A percentile compares a stretch with the other conserved stretches of the same genome.
Conservation (phyloP, 2,888 invertebrate species). For the Elysia crispata region DNA sequence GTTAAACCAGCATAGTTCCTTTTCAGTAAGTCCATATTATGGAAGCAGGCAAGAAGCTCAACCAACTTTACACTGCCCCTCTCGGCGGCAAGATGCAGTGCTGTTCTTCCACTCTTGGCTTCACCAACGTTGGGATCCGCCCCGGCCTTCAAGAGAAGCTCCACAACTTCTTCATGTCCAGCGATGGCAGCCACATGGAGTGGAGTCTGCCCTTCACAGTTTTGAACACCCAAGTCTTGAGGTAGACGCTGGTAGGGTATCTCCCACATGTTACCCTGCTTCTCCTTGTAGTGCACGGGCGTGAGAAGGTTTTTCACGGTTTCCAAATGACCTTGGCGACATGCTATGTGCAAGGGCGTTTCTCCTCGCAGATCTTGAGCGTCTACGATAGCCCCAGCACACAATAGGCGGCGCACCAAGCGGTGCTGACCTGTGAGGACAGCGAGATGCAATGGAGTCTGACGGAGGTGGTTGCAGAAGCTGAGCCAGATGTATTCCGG, state of each 20-base stretch:
- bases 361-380: constrained; percentile 48
- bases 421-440: constrained; percentile 36
- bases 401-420: constrained; percentile 37
- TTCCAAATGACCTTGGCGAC: constrained; percentile 36
- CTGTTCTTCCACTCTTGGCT: constrained; percentile 49
- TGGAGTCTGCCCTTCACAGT: constrained; percentile 80
- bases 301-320: constrained; percentile 33
- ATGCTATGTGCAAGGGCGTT: constrained; percentile 50
- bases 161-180: constrained; percentile 26
- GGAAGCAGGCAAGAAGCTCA: neutral
- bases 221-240: constrained; percentile 87
- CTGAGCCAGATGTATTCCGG: constrained; percentile 42
- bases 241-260: constrained; percentile 78
- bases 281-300: constrained; percentile 47
- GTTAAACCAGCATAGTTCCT: constrained; percentile 31
- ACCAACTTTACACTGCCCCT: constrained; percentile 20
- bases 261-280: constrained; percentile 74
- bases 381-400: constrained; percentile 39
- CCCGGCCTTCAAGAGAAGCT: constrained; percentile 42
- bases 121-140: constrained; percentile 48
- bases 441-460: constrained; percentile 51
- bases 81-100: constrained; percentile 43
- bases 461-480: constrained; percentile 42
- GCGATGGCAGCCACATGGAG: constrained; percentile 45
- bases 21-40: neutral